phyloP scores from a whole-genome alignment of 2,797 vertebrate genomes.

The Rachycentron canadum region DNA sequence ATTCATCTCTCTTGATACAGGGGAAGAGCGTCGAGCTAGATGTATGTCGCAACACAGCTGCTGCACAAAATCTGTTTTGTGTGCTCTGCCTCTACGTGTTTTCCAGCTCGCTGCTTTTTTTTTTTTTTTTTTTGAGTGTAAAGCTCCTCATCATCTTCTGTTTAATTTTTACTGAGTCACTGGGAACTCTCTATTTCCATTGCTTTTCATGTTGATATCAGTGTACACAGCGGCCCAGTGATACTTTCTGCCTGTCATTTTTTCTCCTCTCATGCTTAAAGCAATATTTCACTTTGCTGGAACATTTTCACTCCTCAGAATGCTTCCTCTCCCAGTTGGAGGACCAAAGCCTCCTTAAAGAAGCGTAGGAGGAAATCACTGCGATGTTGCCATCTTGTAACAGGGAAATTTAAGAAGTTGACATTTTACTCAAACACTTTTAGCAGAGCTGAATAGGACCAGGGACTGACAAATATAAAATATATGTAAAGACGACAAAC shows the following conservation, averaged over 20 bases:
- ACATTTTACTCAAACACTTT: slow-evolving; percentile 39
- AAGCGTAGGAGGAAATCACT: slow-evolving; percentile 20
- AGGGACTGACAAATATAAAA: slow-evolving; percentile 4
- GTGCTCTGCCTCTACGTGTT: not conserved
- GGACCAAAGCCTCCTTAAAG: slow-evolving; percentile 37
- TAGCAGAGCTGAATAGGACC: slow-evolving; percentile 16
- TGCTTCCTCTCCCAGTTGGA: slow-evolving; percentile 27
- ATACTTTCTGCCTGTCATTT: slow-evolving; percentile 56
- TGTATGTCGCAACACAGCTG: not conserved
- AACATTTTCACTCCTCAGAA: slow-evolving; percentile 43
- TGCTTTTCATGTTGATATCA: slow-evolving; percentile 47
- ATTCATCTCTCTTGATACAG: not conserved
- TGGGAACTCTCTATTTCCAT: slow-evolving; percentile 47
- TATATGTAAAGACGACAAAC: not conserved
- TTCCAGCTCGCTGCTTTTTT: too few relatives aligned
- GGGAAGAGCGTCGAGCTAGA: not conserved
- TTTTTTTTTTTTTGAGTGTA: not conserved
- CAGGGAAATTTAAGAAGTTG: slow-evolving; percentile 28
- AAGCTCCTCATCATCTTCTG: slow-evolving; percentile 16
- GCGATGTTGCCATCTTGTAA: slow-evolving; percentile 1
- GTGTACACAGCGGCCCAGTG: slow-evolving; percentile 47
- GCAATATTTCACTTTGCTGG: slow-evolving; percentile 55
- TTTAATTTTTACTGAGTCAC: slow-evolving; percentile 26
- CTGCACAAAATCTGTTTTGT: not conserved
- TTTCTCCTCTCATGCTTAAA: slow-evolving; percentile 54